Percentiles rank a stretch among this genome's conserved stretches.
These are phyloP conservation scores for Pogona vitticeps DNA, from an alignment of 2,113 vertebrate genomes.

Conservation along the genomic window DNA sequence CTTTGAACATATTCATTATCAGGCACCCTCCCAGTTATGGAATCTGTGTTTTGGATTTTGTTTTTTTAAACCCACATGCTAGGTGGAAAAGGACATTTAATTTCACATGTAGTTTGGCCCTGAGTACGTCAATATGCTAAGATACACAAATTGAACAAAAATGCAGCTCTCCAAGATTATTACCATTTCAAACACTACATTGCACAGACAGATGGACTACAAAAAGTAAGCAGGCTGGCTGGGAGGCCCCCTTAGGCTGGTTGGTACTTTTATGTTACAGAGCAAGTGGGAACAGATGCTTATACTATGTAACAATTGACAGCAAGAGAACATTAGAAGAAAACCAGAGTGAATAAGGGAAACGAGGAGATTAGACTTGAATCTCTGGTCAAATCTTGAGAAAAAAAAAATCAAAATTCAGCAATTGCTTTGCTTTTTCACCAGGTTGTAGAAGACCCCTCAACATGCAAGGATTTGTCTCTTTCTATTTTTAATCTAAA, in stretches of 20 bases:
- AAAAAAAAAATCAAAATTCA: not conserved
- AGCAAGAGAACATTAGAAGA: not conserved
- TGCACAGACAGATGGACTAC: conserved; percentile 31
- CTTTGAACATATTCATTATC: not conserved
- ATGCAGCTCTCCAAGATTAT: not conserved
- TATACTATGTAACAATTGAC: not conserved
- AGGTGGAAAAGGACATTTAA: not conserved
- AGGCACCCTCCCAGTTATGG: not conserved
- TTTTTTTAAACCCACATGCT: not conserved
- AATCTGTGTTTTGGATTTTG: too few species aligned
- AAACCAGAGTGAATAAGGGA: not conserved
- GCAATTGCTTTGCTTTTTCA: too few species aligned
- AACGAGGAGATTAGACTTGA: not conserved
- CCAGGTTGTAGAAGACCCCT: too few species aligned
- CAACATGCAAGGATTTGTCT: too few species aligned
- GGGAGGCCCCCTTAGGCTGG: conserved; percentile 3
- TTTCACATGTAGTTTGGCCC: not conserved
- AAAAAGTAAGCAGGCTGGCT: not conserved
- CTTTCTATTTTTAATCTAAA: too few species aligned
- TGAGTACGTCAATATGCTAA: not conserved
- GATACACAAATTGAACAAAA: not conserved
- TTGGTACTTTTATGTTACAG: conserved; percentile 7
- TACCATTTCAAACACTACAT: conserved; percentile 25
- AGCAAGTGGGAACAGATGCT: conserved; percentile 37
- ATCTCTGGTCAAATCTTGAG: not conserved